Evolutionary conservation across 2,113 vertebrate species (phyloP).

Genomic region (Calonectris borealis): DNA sequence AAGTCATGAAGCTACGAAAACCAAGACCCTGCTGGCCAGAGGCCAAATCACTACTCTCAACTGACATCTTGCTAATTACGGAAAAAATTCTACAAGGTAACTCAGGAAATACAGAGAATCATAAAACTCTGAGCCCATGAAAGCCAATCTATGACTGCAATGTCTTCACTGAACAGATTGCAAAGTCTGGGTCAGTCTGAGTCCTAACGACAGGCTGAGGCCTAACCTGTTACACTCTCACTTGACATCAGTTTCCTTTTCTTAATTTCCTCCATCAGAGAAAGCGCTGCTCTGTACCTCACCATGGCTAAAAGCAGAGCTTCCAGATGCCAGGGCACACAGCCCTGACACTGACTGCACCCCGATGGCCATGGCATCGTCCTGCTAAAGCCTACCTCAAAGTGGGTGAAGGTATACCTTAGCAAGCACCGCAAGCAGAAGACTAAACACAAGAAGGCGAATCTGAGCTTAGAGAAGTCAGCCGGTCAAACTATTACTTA

Average conservation of each 20-base stretch:
- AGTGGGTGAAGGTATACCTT: fast-evolving
- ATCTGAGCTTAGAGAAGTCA: neutral
- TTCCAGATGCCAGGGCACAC: neutral
- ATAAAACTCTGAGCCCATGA: neutral
- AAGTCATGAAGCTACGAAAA: neutral
- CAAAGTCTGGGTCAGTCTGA: neutral
- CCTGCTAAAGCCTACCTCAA: fast-evolving
- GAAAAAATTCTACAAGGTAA: neutral
- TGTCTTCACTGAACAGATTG: neutral
- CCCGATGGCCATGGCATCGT: fast-evolving
- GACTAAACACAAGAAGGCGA: neutral
- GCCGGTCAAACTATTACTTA: neutral
- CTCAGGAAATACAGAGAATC: neutral
- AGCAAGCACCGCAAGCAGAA: neutral
- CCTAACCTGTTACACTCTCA: neutral
- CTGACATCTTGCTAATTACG: neutral
- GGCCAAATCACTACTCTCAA: neutral
- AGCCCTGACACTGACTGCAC: neutral
- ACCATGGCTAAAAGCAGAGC: neutral
- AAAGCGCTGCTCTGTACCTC: neutral
- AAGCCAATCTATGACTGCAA: neutral
- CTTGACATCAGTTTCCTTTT: neutral
- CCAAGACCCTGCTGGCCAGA: neutral
- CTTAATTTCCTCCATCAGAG: neutral
- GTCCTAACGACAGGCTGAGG: neutral